phyloP scores from a whole-genome alignment of 1,140 invertebrate species.

The Drosophila mauritiana region DNA sequence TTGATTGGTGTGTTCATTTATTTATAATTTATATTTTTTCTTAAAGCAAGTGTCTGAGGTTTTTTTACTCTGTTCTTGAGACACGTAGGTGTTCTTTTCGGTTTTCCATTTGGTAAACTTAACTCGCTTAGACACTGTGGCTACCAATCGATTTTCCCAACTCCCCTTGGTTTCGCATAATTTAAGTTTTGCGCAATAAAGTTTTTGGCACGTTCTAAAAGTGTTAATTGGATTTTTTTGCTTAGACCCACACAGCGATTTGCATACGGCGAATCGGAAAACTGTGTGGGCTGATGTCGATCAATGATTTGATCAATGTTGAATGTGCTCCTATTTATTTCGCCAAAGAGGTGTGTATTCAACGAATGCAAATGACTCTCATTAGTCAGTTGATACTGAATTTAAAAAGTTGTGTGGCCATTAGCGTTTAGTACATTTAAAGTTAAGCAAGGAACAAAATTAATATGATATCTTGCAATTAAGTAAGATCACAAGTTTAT shows the following conservation, averaged over 20 bases:
- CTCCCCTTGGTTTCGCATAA: conserved; percentile 51
- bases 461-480: not conserved
- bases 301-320: conserved; percentile 41
- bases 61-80: conserved; percentile 63
- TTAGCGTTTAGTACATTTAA: conserved; percentile 1
- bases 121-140: conserved; percentile 49
- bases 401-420: not conserved
- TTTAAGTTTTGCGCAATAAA: conserved; percentile 69
- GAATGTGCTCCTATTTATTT: conserved; percentile 37
- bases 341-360: conserved; percentile 3
- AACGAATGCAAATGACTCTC: conserved; percentile 37
- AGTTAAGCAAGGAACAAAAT: not conserved
- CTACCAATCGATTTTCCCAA: conserved; percentile 53
- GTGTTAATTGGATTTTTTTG: conserved; percentile 62
- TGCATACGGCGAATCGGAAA: conserved; percentile 14
- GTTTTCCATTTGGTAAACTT: conserved; percentile 25
- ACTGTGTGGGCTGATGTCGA: conserved; percentile 31
- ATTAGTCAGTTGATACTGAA: conserved; percentile 12
- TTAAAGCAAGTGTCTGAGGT: conserved; percentile 46
- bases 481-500: too few relatives aligned
- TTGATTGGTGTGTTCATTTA: not conserved
- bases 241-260: conserved; percentile 30
- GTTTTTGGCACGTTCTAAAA: conserved; percentile 63
- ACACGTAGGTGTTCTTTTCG: conserved; percentile 56
- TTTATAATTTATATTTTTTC: not conserved